Percentiles rank a stretch among this genome's conserved stretches.
phyloP scores from a whole-genome alignment of 2,113 vertebrate species.

The Etheostoma cragini region DNA sequence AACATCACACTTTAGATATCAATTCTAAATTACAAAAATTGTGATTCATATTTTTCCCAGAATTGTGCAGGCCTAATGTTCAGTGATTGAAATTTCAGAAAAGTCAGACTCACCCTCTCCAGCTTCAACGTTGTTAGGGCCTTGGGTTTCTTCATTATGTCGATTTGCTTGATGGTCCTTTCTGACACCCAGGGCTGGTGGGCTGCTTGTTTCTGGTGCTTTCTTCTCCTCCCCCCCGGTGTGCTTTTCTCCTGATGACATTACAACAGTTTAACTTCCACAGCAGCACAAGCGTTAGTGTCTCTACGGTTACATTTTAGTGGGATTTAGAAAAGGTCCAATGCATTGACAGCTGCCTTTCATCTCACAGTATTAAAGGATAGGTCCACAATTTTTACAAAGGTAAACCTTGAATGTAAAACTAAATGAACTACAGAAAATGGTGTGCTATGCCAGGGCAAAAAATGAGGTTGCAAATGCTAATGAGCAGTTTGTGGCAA shows the following conservation, averaged over 20 bases:
- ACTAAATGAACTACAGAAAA: neutral
- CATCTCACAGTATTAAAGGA: neutral
- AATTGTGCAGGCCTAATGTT: no score
- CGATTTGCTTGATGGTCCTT: neutral
- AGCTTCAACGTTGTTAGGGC: accelerated
- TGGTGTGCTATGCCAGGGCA: neutral
- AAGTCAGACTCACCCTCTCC: neutral
- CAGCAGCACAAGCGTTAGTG: neutral
- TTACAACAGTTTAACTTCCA: neutral
- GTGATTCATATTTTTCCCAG: no score
- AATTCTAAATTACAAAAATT: no score
- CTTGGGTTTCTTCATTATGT: accelerated
- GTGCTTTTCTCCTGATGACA: neutral
- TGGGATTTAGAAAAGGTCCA: neutral
- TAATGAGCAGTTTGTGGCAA: neutral
- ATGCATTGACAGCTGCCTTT: neutral
- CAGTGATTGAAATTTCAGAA: neutral
- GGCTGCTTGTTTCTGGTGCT: neutral
- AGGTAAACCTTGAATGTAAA: neutral
- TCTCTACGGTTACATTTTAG: neutral
- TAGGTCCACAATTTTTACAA: neutral
- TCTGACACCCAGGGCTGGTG: accelerated
- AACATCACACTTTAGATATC: no score
- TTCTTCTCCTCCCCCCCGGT: neutral
- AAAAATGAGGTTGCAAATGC: neutral